phyloP scores from a whole-genome alignment of 1,140 invertebrate species.

The Cyrtorhinus lividipennis region DNA sequence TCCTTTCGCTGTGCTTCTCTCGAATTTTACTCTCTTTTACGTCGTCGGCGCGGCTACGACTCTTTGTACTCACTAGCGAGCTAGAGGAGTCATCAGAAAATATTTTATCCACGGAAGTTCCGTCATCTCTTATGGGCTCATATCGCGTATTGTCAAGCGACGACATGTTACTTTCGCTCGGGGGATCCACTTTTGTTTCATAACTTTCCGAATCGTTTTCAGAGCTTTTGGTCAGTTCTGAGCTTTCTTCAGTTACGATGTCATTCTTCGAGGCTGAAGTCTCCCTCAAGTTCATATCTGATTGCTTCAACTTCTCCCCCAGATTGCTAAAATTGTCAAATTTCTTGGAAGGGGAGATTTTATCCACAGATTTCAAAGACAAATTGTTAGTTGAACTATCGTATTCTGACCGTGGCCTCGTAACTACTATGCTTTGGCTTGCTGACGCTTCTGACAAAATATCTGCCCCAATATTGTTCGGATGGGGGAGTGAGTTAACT shows the following conservation, averaged over 20 bases:
- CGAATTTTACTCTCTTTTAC: too few relatives aligned
- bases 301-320: constrained; percentile 23
- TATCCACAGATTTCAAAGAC: constrained; percentile 11
- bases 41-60: too few relatives aligned
- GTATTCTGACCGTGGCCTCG: constrained; percentile 25
- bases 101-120: constrained; percentile 31
- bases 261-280: constrained; percentile 28
- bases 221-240: background rate
- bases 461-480: background rate
- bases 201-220: constrained; percentile 25
- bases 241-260: constrained; percentile 24
- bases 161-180: constrained; percentile 28
- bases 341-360: background rate
- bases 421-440: background rate
- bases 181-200: constrained; percentile 5
- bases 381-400: constrained; percentile 24
- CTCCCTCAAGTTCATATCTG: constrained; percentile 24
- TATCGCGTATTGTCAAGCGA: constrained; percentile 16
- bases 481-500: background rate
- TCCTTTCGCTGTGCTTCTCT: too few relatives aligned
- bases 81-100: constrained; percentile 29
- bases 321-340: constrained; percentile 30
- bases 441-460: background rate
- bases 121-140: constrained; percentile 18
- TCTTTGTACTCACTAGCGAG: constrained; percentile 1